Evolutionary conservation across 2,888 invertebrate genomes (phyloP).

Genomic region (Epistrophella euchroma): DNA sequence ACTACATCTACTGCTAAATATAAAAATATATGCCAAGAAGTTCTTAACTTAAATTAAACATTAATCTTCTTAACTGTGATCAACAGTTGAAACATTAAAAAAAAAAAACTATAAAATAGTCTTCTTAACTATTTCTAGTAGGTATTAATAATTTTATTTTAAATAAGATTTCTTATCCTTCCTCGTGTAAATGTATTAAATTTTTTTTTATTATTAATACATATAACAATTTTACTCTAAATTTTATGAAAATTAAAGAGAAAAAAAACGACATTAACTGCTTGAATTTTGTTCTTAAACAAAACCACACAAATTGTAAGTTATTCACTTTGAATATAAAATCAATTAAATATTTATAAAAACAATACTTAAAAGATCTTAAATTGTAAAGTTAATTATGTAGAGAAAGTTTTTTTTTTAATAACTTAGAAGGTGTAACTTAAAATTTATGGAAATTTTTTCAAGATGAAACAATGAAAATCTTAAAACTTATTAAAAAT

Average conservation of each 20-base stretch:
- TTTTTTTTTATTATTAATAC: conserved; percentile 4
- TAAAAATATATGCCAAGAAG: conserved; percentile 69
- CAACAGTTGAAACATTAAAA: conserved; percentile 48
- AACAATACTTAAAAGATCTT: conserved; percentile 23
- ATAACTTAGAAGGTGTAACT: conserved; percentile 51
- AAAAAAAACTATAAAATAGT: conserved; percentile 53
- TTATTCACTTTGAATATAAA: conserved; percentile 47
- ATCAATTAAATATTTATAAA: conserved; percentile 1
- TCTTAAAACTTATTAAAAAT: conserved; percentile 42
- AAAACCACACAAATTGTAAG: conserved; percentile 43
- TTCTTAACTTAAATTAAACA: conserved; percentile 55
- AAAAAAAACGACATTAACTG: conserved; percentile 51
- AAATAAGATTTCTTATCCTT: conserved; percentile 33
- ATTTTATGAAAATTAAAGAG: conserved; percentile 26
- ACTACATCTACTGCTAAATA: conserved; percentile 60
- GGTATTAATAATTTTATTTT: conserved; percentile 20
- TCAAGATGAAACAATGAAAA: conserved; percentile 52
- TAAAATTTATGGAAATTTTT: conserved; percentile 66
- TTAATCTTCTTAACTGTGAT: conserved; percentile 56
- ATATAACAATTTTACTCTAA: conserved; percentile 43
- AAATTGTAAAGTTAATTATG: conserved; percentile 29
- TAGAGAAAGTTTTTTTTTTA: conserved; percentile 16
- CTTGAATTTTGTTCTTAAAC: conserved; percentile 56
- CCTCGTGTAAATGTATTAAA: conserved; percentile 48
- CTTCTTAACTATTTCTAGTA: conserved; percentile 49